A percentile compares a stretch with the other conserved stretches of the same genome.
Conservation (phyloP, 2,888 invertebrate genomes). For the Mythimna impura region DNA sequence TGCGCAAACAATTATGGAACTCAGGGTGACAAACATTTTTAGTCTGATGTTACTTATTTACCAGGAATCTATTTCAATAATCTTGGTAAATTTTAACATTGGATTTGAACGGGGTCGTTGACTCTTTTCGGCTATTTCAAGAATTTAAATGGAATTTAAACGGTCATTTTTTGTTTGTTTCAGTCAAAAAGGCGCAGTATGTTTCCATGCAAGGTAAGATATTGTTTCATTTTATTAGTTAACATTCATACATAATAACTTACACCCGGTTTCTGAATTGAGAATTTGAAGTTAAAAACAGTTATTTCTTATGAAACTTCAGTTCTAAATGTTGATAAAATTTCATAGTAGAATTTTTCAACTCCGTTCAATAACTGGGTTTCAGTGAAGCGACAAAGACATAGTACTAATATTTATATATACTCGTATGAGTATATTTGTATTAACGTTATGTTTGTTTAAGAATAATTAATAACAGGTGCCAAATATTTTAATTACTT, state of each 20-base stretch:
- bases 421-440: background rate
- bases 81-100: conserved; percentile 16
- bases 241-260: background rate
- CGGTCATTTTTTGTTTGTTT: conserved; percentile 87
- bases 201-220: conserved; percentile 95
- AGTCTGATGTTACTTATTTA: conserved; percentile 1
- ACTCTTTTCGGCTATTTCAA: conserved; percentile 31
- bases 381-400: background rate
- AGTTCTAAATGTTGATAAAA: background rate
- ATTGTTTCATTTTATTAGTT: conserved; percentile 24
- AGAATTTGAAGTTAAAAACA: background rate
- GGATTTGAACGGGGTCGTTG: conserved; percentile 18
- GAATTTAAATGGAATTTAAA: conserved; percentile 23
- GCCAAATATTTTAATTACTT: background rate
- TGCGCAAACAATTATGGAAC: background rate
- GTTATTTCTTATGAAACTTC: too few species aligned
- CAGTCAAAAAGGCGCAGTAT: conserved; percentile 97
- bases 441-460: background rate
- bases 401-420: background rate
- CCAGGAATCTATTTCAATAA: conserved; percentile 18
- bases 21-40: background rate
- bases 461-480: background rate
- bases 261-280: background rate
- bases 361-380: background rate
- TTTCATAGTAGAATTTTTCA: background rate